Conservation (phyloP, 2,888 invertebrate genomes). For the Caenorhabditis sp. region DNA sequence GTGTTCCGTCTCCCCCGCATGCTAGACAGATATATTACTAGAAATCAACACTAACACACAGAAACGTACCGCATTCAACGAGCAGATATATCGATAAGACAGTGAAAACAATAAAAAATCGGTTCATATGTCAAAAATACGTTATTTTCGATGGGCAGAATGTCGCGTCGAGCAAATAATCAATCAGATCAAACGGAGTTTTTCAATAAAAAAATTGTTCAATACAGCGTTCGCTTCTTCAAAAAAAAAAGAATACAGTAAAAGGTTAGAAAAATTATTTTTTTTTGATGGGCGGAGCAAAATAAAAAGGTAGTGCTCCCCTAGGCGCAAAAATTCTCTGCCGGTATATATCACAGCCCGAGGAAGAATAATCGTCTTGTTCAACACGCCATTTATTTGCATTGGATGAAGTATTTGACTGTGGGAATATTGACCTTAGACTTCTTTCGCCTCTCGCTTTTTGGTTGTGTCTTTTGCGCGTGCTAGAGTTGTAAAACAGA, state of each 20-base stretch:
- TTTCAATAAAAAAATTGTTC: neutral
- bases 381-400: slow-evolving; percentile 49
- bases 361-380: slow-evolving; percentile 46
- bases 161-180: neutral
- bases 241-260: slow-evolving; percentile 4
- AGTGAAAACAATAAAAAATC: slow-evolving; percentile 16
- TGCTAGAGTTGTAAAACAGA: slow-evolving; percentile 5
- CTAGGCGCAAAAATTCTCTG: neutral
- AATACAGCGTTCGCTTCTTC: neutral
- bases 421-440: slow-evolving; percentile 49
- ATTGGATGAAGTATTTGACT: slow-evolving; percentile 45
- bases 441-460: slow-evolving; percentile 28
- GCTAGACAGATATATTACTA: neutral
- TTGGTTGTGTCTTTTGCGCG: slow-evolving; percentile 22
- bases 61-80: slow-evolving; percentile 30
- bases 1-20: slow-evolving; percentile 1
- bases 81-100: slow-evolving; percentile 19
- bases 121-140: slow-evolving; percentile 17
- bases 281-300: slow-evolving; percentile 17
- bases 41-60: neutral
- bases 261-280: slow-evolving; percentile 15
- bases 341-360: slow-evolving; percentile 29
- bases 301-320: neutral
- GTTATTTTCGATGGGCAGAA: neutral
- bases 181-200: neutral